Evolutionary conservation across 2,888 invertebrate species (phyloP), one percentile per base, ranked within the genome.

Genomic region (Sturmia bella): DNA sequence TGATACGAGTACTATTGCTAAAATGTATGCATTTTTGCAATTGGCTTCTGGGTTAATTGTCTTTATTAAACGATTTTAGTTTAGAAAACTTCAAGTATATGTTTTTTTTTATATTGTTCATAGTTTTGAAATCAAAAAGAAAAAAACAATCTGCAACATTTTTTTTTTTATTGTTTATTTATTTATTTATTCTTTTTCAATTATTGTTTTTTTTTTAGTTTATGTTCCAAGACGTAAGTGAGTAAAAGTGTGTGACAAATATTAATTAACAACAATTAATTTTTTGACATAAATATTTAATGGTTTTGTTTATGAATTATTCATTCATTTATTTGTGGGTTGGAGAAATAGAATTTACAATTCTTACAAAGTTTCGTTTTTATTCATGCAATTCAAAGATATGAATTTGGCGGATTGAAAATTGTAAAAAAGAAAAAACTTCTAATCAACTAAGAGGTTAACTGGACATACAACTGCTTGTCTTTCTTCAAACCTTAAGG

Each of bases 31-130:
- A 57, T 70, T 63, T 80, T 84, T 76, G 66, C 83, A 84, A 76
- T 84, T 84, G 80, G 84, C 84, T 84, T 84, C 83, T 83, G 84
- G 84, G 84, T 84, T 83, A 84, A 84, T 84, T 84, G 84, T 84
- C 80, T 84, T 80, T 84, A 84, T 84, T 84, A 84, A 83, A 83
- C 78, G 77, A 83, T 80, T 63, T 76, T 45, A 61, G 56, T 80
- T 81, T 76, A 80, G 43, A 43, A 73, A 56, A 63, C 27, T 64
- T 41, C 56, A 61, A 61, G 57, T 59, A 48, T 80, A 37, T 63
- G 17, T 72, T 48, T 72, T 72, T 66, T 68, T 50, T 48, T 19
- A 11, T 19, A 64, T 64, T 50, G 56, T 50, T 66, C 32, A 73
- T 66, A 73, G 72, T 19, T 73, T 45, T 66, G 19, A 79, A 73